Evolutionary conservation across 2,113 vertebrate genomes (phyloP), one percentile per base, ranked within the genome.

Genomic region (Geococcyx californianus): DNA sequence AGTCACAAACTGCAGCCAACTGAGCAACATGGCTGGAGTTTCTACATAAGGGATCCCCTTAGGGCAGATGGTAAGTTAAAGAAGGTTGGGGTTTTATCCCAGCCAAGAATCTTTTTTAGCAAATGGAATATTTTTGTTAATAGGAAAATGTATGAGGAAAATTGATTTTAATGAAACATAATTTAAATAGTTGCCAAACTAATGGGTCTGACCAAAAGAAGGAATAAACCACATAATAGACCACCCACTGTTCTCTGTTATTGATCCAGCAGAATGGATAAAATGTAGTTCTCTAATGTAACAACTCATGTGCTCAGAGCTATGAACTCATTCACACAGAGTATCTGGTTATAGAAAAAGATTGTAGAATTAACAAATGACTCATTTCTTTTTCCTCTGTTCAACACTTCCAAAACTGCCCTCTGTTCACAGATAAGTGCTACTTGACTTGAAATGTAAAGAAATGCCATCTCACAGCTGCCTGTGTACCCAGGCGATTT

Each of bases 381-480:
- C 40, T 72, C 75, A 31, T 91, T 76, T 77, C 45, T 73, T 77
- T 70, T 66, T 52, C 6, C 7, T 52, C 63, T 63, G 16, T 79
- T 90, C 58, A 80, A 2, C 69, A 24, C 38, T 36, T 38, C 42
- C 38, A 90, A 55, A 29, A 40, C 34, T 86, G 40, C 63, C 55
- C 84, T 96, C 84, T 91, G 84, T 94, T 45, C 29, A 47, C n/a
- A 47, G 56, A 51, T 69, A 74, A 91, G 82, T 95, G 93, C 85
- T 76, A 91, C 90, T 95, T 94, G 78, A 97, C 69, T 68, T 79
- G 60, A 90, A 93, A 86, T 42, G 59, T 52, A 84, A 96, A 91
- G 94, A 85, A 89, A 74, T 38, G 9, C 33, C 31, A 3, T 76
- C 74, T 84, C 42, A 23, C 91, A 92, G 95, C 90, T 93, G 92